Evolutionary conservation across 1,140 invertebrate genomes (phyloP).

Genomic region (Hypothenemus hampei): DNA sequence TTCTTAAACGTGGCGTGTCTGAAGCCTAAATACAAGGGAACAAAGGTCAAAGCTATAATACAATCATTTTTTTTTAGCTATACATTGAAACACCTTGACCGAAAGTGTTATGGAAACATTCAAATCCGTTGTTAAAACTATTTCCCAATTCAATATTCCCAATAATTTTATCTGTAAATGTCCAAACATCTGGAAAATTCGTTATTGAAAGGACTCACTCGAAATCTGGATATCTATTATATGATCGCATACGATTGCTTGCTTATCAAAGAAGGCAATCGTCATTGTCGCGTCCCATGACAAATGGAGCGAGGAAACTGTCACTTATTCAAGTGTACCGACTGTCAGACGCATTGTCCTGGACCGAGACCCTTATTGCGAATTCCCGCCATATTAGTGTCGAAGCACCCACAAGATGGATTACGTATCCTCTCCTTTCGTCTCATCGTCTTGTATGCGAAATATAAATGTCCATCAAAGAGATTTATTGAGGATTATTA

Average conservation of each 20-base stretch:
- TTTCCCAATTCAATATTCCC: too few species aligned
- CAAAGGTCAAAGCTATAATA: too few species aligned
- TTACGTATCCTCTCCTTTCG: slow-evolving; percentile 7
- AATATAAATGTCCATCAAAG: slow-evolving; percentile 13
- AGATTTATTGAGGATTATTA: slow-evolving; percentile 15
- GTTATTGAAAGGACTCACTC: too few species aligned
- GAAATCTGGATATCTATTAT: too few species aligned
- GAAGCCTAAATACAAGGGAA: too few species aligned
- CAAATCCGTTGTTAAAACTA: too few species aligned
- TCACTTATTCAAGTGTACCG: slow-evolving; percentile 16
- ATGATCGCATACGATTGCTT: not conserved
- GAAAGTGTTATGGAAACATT: too few species aligned
- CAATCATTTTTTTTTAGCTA: too few species aligned
- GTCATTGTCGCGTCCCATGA: not conserved
- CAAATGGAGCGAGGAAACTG: slow-evolving; percentile 7
- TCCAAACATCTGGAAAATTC: too few species aligned
- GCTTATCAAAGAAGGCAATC: not conserved
- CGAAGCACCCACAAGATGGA: slow-evolving; percentile 7
- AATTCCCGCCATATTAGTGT: slow-evolving; percentile 19
- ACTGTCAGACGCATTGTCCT: slow-evolving; percentile 12
- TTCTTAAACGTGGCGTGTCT: too few species aligned
- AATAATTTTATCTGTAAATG: too few species aligned
- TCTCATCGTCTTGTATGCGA: slow-evolving; percentile 4
- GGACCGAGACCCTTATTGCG: slow-evolving; percentile 12
- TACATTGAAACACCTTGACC: too few species aligned